Evolutionary conservation across 2,888 invertebrate species (phyloP), one percentile per base, ranked within the genome.

Genomic region (Orthosia incerta): DNA sequence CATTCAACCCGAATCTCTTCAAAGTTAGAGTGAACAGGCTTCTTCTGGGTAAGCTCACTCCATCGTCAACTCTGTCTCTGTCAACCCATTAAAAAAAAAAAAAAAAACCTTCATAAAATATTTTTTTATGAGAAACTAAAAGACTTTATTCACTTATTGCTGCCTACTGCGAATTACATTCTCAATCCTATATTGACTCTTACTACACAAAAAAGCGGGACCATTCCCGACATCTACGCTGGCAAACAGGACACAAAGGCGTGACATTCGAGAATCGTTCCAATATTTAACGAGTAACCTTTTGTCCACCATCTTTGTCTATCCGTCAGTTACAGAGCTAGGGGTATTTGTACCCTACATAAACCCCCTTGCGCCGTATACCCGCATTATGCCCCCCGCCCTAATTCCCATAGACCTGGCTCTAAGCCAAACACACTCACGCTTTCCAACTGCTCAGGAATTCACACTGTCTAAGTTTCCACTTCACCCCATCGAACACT

Each of bases 381-480:
- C 82, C 87, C 88, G 90, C 89, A 88, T 86, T 88, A 89, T 85
- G 87, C 82, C 85, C 82, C 88, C 89, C 82, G 88, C 82, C 89
- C 86, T 82, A 88, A 85, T 89, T 90, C 87, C 77, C 75, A 66
- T 39, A 80, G 73, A 80, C 82, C 79, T 90, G 90, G 90, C 90
- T 74, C 48, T 7, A 60, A 50, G 89, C 91, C 90, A 90, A 87
- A 79, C 80, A 72, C 66, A 74, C 77, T 81, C 77, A 71, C 69
- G 64, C 66, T 57, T 84, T 82, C 64, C 81, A 76, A 67, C 79
- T 74, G 60, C 12, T 50, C n/a, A 53, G 74, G 31, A 79, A 70
- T 57, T 68, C 26, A 63, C 73, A 67, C 69, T 66, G 63, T 73
- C 71, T 76, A 57, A 23, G 65, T 45, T 63, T 65, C 68, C 65